Base-by-base conservation (phyloP, 2,113 vertebrate species). In the Acanthochromis polyacanthus region DNA sequence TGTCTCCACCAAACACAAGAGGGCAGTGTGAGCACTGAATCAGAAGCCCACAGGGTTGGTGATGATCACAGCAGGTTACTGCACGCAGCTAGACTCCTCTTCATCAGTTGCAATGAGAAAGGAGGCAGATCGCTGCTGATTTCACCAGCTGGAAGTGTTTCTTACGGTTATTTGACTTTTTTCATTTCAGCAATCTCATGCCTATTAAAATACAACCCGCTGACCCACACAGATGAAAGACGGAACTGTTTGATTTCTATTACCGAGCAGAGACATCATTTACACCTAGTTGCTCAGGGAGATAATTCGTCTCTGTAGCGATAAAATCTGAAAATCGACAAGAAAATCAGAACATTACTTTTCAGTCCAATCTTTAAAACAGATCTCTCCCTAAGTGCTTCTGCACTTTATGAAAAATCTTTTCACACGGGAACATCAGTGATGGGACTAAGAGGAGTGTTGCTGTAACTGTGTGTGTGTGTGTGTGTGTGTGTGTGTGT, bases 21-120 rank as follows among this genome's bases (percentile, higher is more conserved):
- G 87, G 90, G 89, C 89, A 87, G 76, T 64, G 55, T 10, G 43
- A 43, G 38, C 58, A 20, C 20, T 51, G 45, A 32, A 8, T n/a
- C 32, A 32, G 52, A 45, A 2, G 32, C 0, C 3, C 65, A 40
- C 61, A 55, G 38, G 20, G 12, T 0, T 3, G 23, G 23, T 25
- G 16, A 4, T 22, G 53, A 9, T 57, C 67, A 62, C 38, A 73
- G 66, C 46, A 19, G 53, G 8, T 60, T 20, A n/a, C 5, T 14
- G 6, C 43, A 60, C 4, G 1, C 71, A 53, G 45, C 19, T 5
- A 11, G 38, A 7, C 57, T 63, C 32, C 19, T 51, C 28, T 51
- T 77, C 67, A 70, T 60, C 66, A 43, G 22, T 7, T 53, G 51
- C 36, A 63, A 63, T 73, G 38, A 74, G 25, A 19, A 19, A 50